These are phyloP conservation scores for Uria lomvia DNA, from an alignment of 2,113 vertebrate genomes.

Conservation along the genomic window DNA sequence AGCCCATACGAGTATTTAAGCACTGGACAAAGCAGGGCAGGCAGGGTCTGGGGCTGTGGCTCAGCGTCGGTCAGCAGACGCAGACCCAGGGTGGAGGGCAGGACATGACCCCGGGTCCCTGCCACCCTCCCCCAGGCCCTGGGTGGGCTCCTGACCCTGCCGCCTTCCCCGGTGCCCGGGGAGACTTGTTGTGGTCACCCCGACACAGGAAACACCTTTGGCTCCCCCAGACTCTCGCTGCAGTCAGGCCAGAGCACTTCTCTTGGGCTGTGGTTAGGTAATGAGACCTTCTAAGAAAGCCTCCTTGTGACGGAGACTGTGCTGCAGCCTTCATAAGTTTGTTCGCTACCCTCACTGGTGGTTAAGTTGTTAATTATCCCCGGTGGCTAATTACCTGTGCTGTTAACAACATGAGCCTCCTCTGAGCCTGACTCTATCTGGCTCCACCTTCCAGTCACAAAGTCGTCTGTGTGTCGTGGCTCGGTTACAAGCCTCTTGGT, in stretches of 20 bases:
- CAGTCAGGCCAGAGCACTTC: neutral
- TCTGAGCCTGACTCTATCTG: neutral
- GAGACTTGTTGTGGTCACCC: neutral
- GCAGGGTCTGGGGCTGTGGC: neutral
- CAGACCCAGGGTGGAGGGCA: neutral
- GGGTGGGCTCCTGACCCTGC: neutral
- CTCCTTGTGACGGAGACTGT: neutral
- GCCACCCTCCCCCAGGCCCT: no score
- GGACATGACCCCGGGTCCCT: neutral
- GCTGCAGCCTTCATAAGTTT: neutral
- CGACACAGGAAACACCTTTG: neutral
- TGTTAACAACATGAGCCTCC: constrained; percentile 10
- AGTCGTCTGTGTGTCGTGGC: neutral
- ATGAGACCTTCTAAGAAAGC: neutral
- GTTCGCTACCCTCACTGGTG: neutral
- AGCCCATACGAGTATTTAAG: neutral
- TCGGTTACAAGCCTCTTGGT: neutral
- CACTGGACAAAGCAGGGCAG: neutral
- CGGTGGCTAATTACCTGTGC: constrained; percentile 38
- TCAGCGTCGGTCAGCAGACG: fast-evolving
- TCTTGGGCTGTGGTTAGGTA: neutral
- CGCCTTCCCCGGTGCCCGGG: fast-evolving
- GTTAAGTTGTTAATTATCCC: constrained; percentile 35
- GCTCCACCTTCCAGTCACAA: neutral
- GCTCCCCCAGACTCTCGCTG: neutral